Evolutionary conservation across 1,140 invertebrate genomes (phyloP), one percentile per base, ranked within the genome.

Genomic region (Muscidifurax raptorellus): DNA sequence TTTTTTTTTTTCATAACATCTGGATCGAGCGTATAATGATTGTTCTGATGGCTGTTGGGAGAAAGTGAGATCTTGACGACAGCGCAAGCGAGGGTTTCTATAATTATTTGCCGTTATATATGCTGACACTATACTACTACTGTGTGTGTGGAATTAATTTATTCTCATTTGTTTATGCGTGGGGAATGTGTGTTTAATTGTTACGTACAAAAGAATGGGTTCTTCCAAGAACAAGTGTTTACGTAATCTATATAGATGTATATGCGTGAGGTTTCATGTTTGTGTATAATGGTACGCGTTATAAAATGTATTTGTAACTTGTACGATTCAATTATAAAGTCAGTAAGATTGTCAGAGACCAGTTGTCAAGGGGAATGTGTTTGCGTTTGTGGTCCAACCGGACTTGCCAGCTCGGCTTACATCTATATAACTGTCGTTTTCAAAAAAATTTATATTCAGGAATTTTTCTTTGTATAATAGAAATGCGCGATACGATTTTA

Each of bases 351-450:
- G 36, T 32, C 32, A 32, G 32, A 32, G 1, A 32, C 32, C 32
- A 32, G 32, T 32, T 32, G 32, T 32, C 32, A 6, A 32, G 32
- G 5, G 36, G 36, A 36, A 36, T 36, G 36, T 36, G 36, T 69
- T 64, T 64, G 74, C n/a, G n/a, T 64, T 18, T 27, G 66, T 27
- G 25, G 66, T 69, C 66, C 25, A 69, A 69, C 66, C 66, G 25
- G 25, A 69, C n/a, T 9, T 40, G 36, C 66, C 66, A 4, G n/a
- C 27, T 69, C 25, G 25, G 10, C 5, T 69, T 69, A 69, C 10
- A 10, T 12, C 66, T 69, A 15, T 12, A 69, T 69, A 69, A 69
- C 66, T 69, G 66, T 69, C 66, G 66, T 25, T 69, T 69, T 69
- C 27, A 69, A 27, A 27, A 32, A 40, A 69, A 69, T 69, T 67